Evolutionary conservation across 2,797 vertebrate genomes (phyloP), one percentile per base, ranked within the genome.

Genomic region (Cryptoblepharus egeriae): DNA sequence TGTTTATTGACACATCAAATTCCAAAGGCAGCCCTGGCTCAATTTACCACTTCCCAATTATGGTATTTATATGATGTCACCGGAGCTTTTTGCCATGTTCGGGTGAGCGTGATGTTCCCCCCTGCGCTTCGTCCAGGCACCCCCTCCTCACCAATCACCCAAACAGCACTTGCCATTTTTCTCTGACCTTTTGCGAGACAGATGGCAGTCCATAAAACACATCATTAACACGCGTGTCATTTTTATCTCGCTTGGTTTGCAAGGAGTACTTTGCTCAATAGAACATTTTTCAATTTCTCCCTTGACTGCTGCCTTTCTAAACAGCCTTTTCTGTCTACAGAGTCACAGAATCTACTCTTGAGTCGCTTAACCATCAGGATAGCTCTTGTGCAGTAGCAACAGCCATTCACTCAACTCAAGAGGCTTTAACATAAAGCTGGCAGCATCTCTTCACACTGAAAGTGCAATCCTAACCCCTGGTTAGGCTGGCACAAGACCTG

Each of bases 41-140:
- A 96, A 98, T 98, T 98, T 98, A 97, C 97, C 93, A 97, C 96
- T 96, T 97, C 97, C 98, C 97, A 98, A 98, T 99, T 98, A 98
- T 98, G 98, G 97, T 97, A 98, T 98, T 98, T 97, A 98, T 97
- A 98, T 99, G 97, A 99, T 99, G 98, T 98, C 98, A 98, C 97
- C 94, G 93, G 95, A 92, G 94, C 92, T 91, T 93, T 95, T 94
- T 96, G 96, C 96, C 95, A 96, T 94, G 95, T 94, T 95, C 91
- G 86, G 88, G 95, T 90, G 94, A 94, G 88, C 92, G 89, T 84
- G 92, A 95, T 95, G 95, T 94, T 93, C 91, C 82, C 87, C 87
- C 81, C 5, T 57, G 57, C 76, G 3, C n/a, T 12, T n/a, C 61
- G 13, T 20, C 70, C 61, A 3, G 26, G 49, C 69, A 0, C 88